Percentiles rank a stretch among this genome's conserved stretches.
Evolutionary conservation across 1,140 invertebrate species (phyloP).

Genomic region (Bacillus rossius): DNA sequence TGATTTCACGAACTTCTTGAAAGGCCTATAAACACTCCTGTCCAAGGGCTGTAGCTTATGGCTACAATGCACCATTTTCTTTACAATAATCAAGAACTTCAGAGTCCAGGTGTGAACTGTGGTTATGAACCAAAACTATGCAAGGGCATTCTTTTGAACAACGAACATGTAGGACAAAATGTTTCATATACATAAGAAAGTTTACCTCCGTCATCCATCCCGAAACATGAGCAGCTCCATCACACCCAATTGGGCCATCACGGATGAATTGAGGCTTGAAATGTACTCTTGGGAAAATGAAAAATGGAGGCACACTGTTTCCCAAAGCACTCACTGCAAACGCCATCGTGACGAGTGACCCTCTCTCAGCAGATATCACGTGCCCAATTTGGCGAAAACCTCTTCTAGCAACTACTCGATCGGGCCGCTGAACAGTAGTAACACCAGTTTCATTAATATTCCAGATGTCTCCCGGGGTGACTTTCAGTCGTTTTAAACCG

Average conservation of each 20-base stretch:
- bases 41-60: too few relatives aligned
- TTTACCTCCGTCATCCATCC: slow-evolving; percentile 37
- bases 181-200: slow-evolving; percentile 26
- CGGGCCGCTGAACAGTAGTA: slow-evolving; percentile 34
- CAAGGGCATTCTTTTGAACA: too few relatives aligned
- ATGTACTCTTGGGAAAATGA: slow-evolving; percentile 39
- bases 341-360: slow-evolving; percentile 38
- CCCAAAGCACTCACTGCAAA: slow-evolving; percentile 38
- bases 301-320: slow-evolving; percentile 37
- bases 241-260: slow-evolving; percentile 32
- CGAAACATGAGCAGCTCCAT: slow-evolving; percentile 28
- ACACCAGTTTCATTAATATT: slow-evolving; percentile 41
- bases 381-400: slow-evolving; percentile 35
- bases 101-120: too few relatives aligned
- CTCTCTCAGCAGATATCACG: slow-evolving; percentile 34
- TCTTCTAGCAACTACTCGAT: slow-evolving; percentile 31
- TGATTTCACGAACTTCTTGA: slow-evolving; percentile 23
- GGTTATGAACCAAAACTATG: too few relatives aligned
- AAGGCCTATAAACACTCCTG: too few relatives aligned
- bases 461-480: slow-evolving; percentile 30
- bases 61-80: too few relatives aligned
- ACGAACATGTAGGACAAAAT: slow-evolving; percentile 22
- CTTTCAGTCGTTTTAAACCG: slow-evolving; percentile 26
- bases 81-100: too few relatives aligned
- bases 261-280: slow-evolving; percentile 33